A percentile compares a stretch with the other conserved stretches of the same genome.
phyloP scores from a whole-genome alignment of 1,140 invertebrate species.

The Lepidurus couesii region DNA sequence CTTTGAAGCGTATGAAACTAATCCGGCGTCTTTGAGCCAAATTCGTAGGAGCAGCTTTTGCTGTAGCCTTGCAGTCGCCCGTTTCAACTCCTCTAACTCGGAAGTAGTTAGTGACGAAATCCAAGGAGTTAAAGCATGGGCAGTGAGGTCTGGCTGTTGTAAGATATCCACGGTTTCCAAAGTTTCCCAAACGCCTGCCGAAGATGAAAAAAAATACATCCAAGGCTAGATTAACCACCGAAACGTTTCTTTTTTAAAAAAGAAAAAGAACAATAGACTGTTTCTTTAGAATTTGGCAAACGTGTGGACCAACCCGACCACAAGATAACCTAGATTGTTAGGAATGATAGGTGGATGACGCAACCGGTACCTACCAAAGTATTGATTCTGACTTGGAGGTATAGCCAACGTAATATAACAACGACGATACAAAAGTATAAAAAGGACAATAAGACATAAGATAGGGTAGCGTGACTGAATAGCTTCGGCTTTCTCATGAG shows the following conservation, averaged over 20 bases:
- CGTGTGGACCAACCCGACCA: not conserved
- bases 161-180: constrained; percentile 6
- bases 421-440: not conserved
- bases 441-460: not conserved
- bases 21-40: constrained; percentile 66
- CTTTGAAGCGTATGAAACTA: constrained; percentile 70
- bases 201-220: not conserved
- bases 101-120: not conserved
- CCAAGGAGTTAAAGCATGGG: constrained; percentile 1
- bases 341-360: not conserved
- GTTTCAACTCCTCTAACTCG: constrained; percentile 13
- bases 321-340: not conserved
- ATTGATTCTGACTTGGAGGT: not conserved
- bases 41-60: constrained; percentile 71
- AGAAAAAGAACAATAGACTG: too few relatives aligned
- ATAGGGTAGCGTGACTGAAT: not conserved
- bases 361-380: not conserved
- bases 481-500: not conserved
- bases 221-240: not conserved
- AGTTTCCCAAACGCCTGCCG: not conserved
- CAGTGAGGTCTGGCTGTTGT: not conserved
- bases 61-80: constrained; percentile 49
- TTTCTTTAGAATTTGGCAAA: not conserved
- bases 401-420: not conserved
- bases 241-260: not conserved